These are phyloP conservation scores for Poecilia picta DNA, from an alignment of 2,797 vertebrate genomes.

Conservation along the genomic window DNA sequence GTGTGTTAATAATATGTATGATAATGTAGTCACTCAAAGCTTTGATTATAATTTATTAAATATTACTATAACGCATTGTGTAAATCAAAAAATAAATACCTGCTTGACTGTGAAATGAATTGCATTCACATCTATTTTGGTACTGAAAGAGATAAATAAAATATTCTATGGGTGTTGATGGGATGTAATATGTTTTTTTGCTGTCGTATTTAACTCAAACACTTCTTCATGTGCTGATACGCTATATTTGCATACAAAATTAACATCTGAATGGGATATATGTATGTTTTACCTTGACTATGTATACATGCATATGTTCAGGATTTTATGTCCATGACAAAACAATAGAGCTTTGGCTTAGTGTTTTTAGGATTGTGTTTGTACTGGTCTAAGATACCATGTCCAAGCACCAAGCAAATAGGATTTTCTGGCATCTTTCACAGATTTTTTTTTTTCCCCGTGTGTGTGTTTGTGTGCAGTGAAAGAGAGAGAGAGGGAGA, in stretches of 20 bases:
- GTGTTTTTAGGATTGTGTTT: constrained; percentile 44
- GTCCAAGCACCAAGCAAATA: constrained; percentile 69
- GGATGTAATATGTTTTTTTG: neutral
- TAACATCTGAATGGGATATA: neutral
- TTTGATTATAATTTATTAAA: too few relatives aligned
- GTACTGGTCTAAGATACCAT: constrained; percentile 55
- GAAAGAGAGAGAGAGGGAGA: neutral
- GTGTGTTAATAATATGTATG: neutral
- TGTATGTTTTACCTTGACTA: neutral
- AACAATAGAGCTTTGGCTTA: constrained; percentile 28
- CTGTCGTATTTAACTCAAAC: neutral
- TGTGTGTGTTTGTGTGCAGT: constrained; percentile 26
- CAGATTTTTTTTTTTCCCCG: constrained; percentile 29
- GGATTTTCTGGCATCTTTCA: constrained; percentile 68
- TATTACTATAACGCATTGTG: too few relatives aligned
- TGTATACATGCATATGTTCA: neutral
- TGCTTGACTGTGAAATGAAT: too few relatives aligned
- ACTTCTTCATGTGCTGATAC: neutral
- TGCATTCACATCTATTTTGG: too few relatives aligned
- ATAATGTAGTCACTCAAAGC: too few relatives aligned
- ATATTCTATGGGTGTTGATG: neutral
- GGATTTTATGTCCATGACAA: constrained; percentile 17
- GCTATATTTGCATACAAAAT: neutral
- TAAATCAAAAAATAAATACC: too few relatives aligned
- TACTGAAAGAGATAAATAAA: too few relatives aligned